Evolutionary conservation across 2,888 invertebrate species (phyloP).

Genomic region (Dynastes hyllus): DNA sequence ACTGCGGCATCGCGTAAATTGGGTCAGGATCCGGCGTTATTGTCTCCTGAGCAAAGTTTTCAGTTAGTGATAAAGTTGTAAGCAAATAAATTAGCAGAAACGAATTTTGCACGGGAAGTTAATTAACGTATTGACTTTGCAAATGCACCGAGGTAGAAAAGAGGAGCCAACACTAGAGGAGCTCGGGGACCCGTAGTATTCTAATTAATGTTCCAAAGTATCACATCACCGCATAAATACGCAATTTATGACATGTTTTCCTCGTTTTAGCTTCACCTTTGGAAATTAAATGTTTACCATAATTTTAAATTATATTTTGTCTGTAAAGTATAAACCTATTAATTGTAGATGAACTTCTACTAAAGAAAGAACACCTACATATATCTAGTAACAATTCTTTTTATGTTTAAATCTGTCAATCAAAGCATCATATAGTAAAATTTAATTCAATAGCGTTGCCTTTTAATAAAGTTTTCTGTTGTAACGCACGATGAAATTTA

Average conservation of each 20-base stretch:
- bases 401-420: no score
- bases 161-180: not conserved
- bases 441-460: no score
- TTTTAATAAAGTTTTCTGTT: no score
- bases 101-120: constrained; percentile 34
- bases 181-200: not conserved
- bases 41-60: constrained; percentile 24
- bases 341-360: no score
- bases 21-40: constrained; percentile 36
- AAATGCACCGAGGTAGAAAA: constrained; percentile 2
- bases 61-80: constrained; percentile 29
- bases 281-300: not conserved
- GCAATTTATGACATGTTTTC: not conserved
- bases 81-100: constrained; percentile 44
- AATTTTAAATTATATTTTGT: no score
- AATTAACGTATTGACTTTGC: constrained; percentile 30
- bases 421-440: no score
- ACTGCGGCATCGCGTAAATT: constrained; percentile 24
- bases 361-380: no score
- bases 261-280: not conserved
- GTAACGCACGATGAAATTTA: no score
- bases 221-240: not conserved
- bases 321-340: no score
- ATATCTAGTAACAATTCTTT: no score
- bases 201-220: constrained; percentile 19